Percentiles rank a stretch among this genome's conserved stretches.
Conservation (phyloP, 2,113 vertebrate species). For the Anarrhichthys ocellatus region DNA sequence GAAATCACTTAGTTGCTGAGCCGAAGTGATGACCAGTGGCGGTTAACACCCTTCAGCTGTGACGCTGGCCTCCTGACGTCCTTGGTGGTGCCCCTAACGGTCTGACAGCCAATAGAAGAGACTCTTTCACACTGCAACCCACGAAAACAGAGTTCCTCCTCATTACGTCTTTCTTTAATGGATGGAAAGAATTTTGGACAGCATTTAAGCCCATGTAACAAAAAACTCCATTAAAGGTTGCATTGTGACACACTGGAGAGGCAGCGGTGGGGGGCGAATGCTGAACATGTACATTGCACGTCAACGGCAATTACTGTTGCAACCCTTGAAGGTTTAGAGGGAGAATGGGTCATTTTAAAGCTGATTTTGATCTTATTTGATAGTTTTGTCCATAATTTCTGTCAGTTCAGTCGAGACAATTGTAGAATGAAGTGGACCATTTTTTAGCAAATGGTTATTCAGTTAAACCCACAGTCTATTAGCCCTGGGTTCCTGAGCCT, state of each 20-base stretch:
- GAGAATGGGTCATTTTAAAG: background rate
- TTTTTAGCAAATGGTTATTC: background rate
- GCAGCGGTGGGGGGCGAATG: background rate
- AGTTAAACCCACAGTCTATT: too few relatives aligned
- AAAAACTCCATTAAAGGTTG: background rate
- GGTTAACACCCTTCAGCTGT: conserved; percentile 22
- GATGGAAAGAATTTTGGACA: background rate
- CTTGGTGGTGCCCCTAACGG: background rate
- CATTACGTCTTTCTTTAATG: background rate
- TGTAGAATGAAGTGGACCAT: background rate
- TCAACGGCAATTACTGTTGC: background rate
- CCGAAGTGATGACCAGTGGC: conserved; percentile 34
- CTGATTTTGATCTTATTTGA: background rate
- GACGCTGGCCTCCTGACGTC: conserved; percentile 3
- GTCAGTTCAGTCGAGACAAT: background rate
- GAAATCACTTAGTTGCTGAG: conserved; percentile 43
- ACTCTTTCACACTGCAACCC: background rate
- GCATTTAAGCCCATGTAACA: background rate
- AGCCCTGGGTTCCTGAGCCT: too few relatives aligned
- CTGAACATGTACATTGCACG: background rate
- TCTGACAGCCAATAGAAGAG: background rate
- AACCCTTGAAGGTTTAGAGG: background rate
- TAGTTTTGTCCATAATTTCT: background rate
- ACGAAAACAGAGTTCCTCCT: background rate
- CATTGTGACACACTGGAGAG: background rate